These are phyloP conservation scores for Lasioglossum lativentre DNA, from an alignment of 2,888 invertebrate genomes.

Conservation along the genomic window DNA sequence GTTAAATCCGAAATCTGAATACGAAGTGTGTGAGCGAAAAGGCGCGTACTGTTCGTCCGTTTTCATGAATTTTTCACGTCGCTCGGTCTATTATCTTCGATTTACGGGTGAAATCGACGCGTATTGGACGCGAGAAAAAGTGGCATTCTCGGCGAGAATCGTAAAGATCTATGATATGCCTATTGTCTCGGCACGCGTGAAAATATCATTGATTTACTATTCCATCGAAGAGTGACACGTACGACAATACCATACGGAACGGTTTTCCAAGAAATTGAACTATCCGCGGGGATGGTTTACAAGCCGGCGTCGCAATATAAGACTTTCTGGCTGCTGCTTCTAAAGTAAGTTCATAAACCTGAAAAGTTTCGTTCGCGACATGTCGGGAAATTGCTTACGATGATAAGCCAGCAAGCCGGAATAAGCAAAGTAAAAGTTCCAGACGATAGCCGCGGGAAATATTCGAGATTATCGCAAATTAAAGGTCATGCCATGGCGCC, in stretches of 20 bases:
- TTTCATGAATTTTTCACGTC: constrained; percentile 72
- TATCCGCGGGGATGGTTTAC: constrained; percentile 34
- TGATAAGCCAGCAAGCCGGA: constrained; percentile 13
- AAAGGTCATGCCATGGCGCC: background rate
- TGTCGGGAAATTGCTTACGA: constrained; percentile 7
- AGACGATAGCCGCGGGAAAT: background rate
- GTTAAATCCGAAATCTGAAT: constrained; percentile 60
- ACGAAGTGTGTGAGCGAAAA: constrained; percentile 29
- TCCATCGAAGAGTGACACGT: background rate
- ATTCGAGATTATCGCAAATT: background rate
- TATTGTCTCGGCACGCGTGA: background rate
- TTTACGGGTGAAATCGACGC: background rate
- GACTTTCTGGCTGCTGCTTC: constrained; percentile 36
- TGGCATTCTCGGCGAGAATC: background rate
- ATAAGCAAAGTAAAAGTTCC: constrained; percentile 1
- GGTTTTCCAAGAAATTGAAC: constrained; percentile 42
- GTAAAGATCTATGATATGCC: background rate
- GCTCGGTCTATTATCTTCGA: constrained; percentile 25
- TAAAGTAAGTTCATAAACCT: constrained; percentile 29
- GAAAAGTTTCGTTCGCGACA: constrained; percentile 26
- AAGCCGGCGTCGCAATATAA: constrained; percentile 30
- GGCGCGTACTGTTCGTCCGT: constrained; percentile 55
- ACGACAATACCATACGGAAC: constrained; percentile 4
- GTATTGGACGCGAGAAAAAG: background rate
- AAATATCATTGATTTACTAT: background rate